Percentiles rank a stretch among this genome's conserved stretches.
These are phyloP conservation scores for Notodonta ziczac DNA, from an alignment of 2,888 invertebrate genomes.

Conservation along the genomic window DNA sequence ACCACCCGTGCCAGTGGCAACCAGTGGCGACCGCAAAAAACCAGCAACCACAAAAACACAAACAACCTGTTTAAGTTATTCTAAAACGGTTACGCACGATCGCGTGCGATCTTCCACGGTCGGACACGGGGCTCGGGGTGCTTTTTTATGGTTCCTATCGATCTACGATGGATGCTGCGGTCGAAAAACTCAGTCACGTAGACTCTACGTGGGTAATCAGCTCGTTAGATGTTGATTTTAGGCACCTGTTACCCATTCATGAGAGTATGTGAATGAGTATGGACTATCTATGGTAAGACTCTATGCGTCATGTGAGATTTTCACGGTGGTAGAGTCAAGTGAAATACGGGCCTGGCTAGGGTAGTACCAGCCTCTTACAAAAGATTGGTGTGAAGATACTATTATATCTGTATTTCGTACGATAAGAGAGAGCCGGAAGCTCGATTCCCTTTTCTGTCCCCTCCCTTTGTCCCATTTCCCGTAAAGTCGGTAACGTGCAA, in stretches of 20 bases:
- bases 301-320: background rate
- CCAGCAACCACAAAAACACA: conserved; percentile 50
- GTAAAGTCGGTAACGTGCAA: too few relatives aligned
- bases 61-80: conserved; percentile 63
- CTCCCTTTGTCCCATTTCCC: too few relatives aligned
- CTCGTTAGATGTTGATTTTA: conserved; percentile 55
- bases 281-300: background rate
- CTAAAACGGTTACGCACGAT: conserved; percentile 45
- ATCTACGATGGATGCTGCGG: conserved; percentile 37
- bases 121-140: conserved; percentile 46
- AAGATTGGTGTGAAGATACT: too few relatives aligned
- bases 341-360: too few relatives aligned
- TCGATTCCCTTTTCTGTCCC: too few relatives aligned
- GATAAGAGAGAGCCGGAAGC: too few relatives aligned
- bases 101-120: conserved; percentile 57
- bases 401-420: too few relatives aligned
- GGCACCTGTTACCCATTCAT: conserved; percentile 47
- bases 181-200: conserved; percentile 55
- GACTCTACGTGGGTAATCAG: conserved; percentile 65
- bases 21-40: conserved; percentile 59
- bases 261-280: conserved; percentile 14
- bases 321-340: too few relatives aligned
- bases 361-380: too few relatives aligned
- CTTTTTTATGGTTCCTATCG: conserved; percentile 38
- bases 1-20: conserved; percentile 44